phyloP scores from a whole-genome alignment of 1,140 invertebrate genomes.

The Neuroterus valhalla region DNA sequence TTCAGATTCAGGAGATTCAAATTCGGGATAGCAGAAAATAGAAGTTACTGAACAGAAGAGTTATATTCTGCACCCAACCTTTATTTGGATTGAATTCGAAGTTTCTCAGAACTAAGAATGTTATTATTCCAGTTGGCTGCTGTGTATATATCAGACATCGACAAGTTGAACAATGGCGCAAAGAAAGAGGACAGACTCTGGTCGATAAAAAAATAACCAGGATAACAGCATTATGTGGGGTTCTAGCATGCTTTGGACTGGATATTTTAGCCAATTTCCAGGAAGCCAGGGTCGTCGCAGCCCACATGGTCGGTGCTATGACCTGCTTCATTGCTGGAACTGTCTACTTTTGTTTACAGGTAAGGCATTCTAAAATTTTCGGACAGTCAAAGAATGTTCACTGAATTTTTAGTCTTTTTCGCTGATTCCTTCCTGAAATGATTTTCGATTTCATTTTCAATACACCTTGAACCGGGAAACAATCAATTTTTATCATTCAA shows the following conservation, averaged over 20 bases:
- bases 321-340: conserved; percentile 60
- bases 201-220: conserved; percentile 45
- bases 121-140: conserved; percentile 51
- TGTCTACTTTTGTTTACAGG: conserved; percentile 60
- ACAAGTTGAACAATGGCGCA: conserved; percentile 60
- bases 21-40: no score
- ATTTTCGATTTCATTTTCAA: no score
- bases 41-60: no score
- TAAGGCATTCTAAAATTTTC: conserved; percentile 31
- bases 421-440: no score
- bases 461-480: no score
- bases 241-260: conserved; percentile 58
- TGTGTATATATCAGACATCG: conserved; percentile 63
- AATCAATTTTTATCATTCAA: no score
- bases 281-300: conserved; percentile 55
- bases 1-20: no score
- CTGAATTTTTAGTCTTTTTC: no score
- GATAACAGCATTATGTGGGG: conserved; percentile 49
- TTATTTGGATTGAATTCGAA: no score
- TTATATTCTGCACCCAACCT: no score
- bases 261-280: conserved; percentile 65
- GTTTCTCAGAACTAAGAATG: no score
- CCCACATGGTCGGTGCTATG: conserved; percentile 62
- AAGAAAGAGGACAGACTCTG: conserved; percentile 52
- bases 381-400: no score